These are phyloP conservation scores for Oppia nitens DNA, from an alignment of 1,140 invertebrate species.

Conservation along the genomic window DNA sequence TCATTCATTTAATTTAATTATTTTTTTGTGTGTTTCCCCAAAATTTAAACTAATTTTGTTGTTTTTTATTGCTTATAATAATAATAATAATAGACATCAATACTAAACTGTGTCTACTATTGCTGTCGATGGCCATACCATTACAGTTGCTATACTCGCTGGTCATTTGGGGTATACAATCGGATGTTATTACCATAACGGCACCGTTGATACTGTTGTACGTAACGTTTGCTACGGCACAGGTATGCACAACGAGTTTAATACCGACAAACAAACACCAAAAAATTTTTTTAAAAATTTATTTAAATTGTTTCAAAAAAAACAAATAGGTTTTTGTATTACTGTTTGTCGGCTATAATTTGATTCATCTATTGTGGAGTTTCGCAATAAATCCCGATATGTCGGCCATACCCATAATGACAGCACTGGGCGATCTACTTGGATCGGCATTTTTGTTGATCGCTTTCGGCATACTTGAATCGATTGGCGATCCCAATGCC, in stretches of 20 bases:
- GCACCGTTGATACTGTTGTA: constrained; percentile 30
- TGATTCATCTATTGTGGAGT: constrained; percentile 34
- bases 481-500: not conserved
- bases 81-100: constrained; percentile 16
- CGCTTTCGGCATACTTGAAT: constrained; percentile 28
- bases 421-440: constrained; percentile 76
- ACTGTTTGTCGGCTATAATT: constrained; percentile 35
- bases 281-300: not conserved
- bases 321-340: constrained; percentile 21
- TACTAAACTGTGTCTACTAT: constrained; percentile 30
- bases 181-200: constrained; percentile 43
- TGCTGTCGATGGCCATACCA: constrained; percentile 42
- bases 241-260: constrained; percentile 19
- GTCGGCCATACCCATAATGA: constrained; percentile 57
- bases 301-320: not conserved
- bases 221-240: constrained; percentile 29
- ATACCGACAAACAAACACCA: not conserved
- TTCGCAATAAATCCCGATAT: constrained; percentile 35
- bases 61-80: not conserved
- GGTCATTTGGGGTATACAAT: constrained; percentile 26
- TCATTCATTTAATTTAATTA: not conserved
- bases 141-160: constrained; percentile 37
- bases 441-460: constrained; percentile 66
- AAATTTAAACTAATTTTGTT: too few relatives aligned
- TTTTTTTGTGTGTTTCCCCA: too few relatives aligned